Conservation (phyloP, 2,888 invertebrate genomes). For the Polydrusus pterygomalis region DNA sequence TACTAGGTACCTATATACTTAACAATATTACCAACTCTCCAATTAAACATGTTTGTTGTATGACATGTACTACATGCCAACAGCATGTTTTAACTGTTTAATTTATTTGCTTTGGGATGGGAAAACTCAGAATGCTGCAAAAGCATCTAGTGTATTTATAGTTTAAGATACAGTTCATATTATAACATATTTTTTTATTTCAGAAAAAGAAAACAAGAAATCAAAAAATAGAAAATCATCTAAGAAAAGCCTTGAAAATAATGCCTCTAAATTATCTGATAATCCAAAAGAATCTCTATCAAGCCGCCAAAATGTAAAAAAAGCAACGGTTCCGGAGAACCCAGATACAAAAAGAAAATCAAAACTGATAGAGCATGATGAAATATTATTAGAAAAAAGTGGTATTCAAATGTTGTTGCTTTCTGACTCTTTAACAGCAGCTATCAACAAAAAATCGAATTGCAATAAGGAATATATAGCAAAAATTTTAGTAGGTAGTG, state of each 20-base stretch:
- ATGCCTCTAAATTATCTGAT: not conserved
- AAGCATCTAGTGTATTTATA: too few species aligned
- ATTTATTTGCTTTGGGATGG: too few species aligned
- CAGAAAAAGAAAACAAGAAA: constrained; percentile 25
- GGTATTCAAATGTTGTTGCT: not conserved
- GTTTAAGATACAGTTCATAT: too few species aligned
- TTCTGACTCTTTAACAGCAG: not conserved
- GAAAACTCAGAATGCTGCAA: too few species aligned
- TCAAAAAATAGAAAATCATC: constrained; percentile 2
- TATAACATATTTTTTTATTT: not conserved
- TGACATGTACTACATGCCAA: too few species aligned
- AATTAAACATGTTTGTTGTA: too few species aligned
- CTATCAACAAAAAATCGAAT: not conserved
- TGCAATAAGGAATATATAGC: constrained; percentile 15
- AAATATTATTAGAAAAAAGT: not conserved
- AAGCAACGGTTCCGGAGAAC: not conserved
- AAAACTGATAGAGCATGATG: not conserved
- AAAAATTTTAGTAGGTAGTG: constrained; percentile 16
- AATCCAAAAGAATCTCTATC: not conserved
- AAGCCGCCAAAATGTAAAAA: not conserved
- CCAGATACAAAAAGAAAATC: not conserved
- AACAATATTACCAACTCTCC: too few species aligned
- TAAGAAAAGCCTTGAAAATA: not conserved
- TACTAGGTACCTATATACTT: too few species aligned
- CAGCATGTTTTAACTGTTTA: too few species aligned